Base-by-base conservation (phyloP, 2,797 vertebrate genomes). In the Mormyrus hasselquistii region DNA sequence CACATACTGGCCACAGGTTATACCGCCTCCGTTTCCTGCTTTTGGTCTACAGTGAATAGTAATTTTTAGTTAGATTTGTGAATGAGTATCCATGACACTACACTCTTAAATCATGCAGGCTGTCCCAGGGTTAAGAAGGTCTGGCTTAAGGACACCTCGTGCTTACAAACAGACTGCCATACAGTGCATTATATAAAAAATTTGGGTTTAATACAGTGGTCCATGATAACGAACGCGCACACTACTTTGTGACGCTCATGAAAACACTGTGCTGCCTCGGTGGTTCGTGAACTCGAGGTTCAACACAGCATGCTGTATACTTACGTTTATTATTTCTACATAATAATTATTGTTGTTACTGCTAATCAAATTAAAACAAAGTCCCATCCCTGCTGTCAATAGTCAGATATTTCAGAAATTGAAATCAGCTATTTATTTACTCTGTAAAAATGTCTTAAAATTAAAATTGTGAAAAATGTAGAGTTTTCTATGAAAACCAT, bases 1-100 rank as follows among this genome's bases (percentile, higher is more conserved):
- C 94, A 95, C 87, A 95, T 97, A 53, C 90, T 96, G 87, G 93
- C 92, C 53, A 95, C 96, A 95, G 96, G 96, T 96, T 19, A 38
- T 4, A 10, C 7, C 9, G 10, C 57, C 41, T 59, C 86, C 5
- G 6, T 38, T 79, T 69, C 25, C 25, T 69, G 65, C 62, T 34
- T 69, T 34, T 5, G 29, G 25, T 69, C 25, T 10, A 69, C 65
- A 69, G 29, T 0, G 1, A 16, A 16, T 69, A 34, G 9, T 34
- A 69, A 69, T 12, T 10, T 34, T 69, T 69, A 29, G 62, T 69
- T 10, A 12, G 25, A 69, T 69, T 12, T 14, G 62, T 69, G 62
- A 65, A 69, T 29, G 62, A 34, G 62, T 14, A 34, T 69, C 10
- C 25, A 69, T 34, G 25, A 34, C 25, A 34, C 25, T 14, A 69